These are phyloP conservation scores for Glossophaga mutica DNA, from an alignment of 2,797 vertebrate genomes.

Conservation along the genomic window DNA sequence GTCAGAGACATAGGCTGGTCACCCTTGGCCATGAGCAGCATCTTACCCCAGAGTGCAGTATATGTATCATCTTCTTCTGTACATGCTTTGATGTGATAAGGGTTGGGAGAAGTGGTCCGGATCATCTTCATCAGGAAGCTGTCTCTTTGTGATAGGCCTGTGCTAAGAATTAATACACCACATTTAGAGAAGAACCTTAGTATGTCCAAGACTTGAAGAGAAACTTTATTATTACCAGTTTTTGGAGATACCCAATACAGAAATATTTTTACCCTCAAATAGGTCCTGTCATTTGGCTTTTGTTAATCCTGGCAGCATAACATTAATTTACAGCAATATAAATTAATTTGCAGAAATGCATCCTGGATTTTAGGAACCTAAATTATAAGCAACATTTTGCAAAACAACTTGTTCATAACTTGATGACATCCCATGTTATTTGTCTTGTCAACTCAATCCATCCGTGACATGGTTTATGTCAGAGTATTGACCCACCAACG, in stretches of 20 bases:
- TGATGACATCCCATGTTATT: not conserved
- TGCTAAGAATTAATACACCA: not conserved
- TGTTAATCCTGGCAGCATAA: not conserved
- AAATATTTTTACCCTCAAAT: not conserved
- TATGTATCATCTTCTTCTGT: not conserved
- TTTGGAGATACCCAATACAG: not conserved
- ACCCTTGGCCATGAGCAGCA: not conserved
- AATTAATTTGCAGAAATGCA: not conserved
- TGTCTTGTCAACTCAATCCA: not conserved
- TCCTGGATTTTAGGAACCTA: not conserved
- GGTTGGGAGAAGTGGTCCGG: not conserved
- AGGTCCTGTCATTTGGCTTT: not conserved
- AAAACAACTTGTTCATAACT: not conserved
- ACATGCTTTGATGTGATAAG: not conserved
- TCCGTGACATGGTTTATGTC: not conserved
- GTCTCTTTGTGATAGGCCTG: not conserved
- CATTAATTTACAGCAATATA: not conserved
- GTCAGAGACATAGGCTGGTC: not conserved
- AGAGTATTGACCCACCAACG: not conserved
- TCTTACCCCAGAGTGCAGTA: not conserved
- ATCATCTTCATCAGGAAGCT: not conserved
- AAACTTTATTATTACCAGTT: not conserved
- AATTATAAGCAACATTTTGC: not conserved
- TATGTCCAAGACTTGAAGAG: not conserved
- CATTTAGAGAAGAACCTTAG: not conserved